phyloP scores from a whole-genome alignment of 2,797 vertebrate genomes.

The Lerista edwardsae region DNA sequence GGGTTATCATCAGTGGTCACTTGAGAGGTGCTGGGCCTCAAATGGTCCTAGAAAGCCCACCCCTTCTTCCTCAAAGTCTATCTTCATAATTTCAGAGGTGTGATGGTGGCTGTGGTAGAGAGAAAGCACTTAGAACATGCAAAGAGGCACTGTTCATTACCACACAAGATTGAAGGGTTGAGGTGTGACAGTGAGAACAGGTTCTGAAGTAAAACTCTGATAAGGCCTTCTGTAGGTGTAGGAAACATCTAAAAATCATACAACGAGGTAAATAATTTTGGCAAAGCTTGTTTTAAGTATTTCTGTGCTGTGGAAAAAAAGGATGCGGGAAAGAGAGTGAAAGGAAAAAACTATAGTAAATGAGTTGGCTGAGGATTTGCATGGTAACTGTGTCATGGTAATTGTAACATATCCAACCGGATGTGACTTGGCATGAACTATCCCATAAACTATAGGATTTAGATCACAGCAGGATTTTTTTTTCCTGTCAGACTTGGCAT shows the following conservation, averaged over 20 bases:
- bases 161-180: background rate
- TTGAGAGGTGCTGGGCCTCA: background rate
- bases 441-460: slow-evolving; percentile 1
- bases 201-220: background rate
- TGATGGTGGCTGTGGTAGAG: background rate
- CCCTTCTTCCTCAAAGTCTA: background rate
- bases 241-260: background rate
- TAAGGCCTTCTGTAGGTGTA: background rate
- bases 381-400: no score
- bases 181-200: background rate
- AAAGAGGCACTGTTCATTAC: background rate
- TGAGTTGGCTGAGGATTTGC: background rate
- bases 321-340: background rate
- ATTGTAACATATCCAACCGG: rapidly evolving
- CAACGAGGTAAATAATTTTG: background rate
- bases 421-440: background rate
- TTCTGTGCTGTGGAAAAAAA: slow-evolving; percentile 9
- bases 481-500: background rate
- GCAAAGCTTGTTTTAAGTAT: background rate
- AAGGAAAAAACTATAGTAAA: slow-evolving; percentile 9
- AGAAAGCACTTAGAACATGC: background rate
- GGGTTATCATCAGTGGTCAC: background rate
- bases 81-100: background rate
- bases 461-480: background rate
- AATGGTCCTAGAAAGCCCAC: background rate